These are phyloP conservation scores for Papilio aristodemus DNA, from an alignment of 1,140 invertebrate species.

Conservation along the genomic window DNA sequence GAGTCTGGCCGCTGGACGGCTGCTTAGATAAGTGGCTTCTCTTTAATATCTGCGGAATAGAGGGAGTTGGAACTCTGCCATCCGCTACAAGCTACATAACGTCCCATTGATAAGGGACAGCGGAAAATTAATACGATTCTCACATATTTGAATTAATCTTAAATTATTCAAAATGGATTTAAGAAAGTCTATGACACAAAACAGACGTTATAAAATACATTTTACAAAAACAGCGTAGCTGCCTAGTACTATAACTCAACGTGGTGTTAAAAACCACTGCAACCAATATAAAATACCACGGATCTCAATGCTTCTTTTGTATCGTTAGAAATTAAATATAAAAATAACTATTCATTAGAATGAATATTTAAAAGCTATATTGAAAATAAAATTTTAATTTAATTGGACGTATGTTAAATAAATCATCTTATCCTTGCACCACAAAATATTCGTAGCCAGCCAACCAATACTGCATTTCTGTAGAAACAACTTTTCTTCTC, in stretches of 20 bases:
- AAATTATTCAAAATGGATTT: too few relatives aligned
- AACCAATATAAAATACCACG: too few relatives aligned
- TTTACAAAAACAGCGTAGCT: too few relatives aligned
- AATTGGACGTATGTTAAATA: neutral
- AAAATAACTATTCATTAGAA: too few relatives aligned
- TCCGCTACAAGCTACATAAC: slow-evolving; percentile 35
- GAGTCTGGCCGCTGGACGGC: slow-evolving; percentile 45
- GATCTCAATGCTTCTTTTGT: too few relatives aligned
- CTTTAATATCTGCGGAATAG: slow-evolving; percentile 56
- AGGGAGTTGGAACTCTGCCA: slow-evolving; percentile 51
- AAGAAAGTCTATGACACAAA: too few relatives aligned
- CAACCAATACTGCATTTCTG: slow-evolving; percentile 30
- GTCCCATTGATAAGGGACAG: slow-evolving; percentile 37
- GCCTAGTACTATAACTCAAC: too few relatives aligned
- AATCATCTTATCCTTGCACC: slow-evolving; percentile 6
- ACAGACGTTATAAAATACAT: too few relatives aligned
- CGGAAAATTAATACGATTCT: slow-evolving; percentile 27
- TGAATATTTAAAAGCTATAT: too few relatives aligned
- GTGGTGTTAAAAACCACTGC: too few relatives aligned
- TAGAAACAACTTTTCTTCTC: slow-evolving; percentile 30
- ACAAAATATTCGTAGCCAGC: slow-evolving; percentile 19
- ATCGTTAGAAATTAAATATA: too few relatives aligned
- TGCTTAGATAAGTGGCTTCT: slow-evolving; percentile 57
- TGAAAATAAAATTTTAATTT: neutral
- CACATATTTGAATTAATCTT: neutral